Conservation (phyloP, 2,888 invertebrate genomes). For the Tanytarsus gracilentus region DNA sequence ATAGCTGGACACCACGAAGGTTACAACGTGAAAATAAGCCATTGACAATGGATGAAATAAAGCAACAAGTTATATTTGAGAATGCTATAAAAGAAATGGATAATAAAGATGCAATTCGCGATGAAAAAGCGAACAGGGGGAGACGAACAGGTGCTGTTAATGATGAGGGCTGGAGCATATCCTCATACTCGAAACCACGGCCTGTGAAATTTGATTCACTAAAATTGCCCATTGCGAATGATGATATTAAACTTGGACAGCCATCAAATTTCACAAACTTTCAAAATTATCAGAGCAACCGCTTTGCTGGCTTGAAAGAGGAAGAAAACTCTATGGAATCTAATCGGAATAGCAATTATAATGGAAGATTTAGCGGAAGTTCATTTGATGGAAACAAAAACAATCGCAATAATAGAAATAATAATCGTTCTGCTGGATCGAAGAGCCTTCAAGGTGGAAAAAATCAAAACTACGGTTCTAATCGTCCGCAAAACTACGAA, state of each 20-base stretch:
- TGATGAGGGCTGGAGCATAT: conserved; percentile 26
- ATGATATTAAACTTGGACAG: conserved; percentile 2
- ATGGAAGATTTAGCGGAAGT: conserved; percentile 22
- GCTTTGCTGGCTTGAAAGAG: conserved; percentile 21
- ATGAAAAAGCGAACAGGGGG: not conserved
- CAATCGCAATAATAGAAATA: not conserved
- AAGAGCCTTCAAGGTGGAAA: conserved; percentile 4
- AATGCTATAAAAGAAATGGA: conserved; percentile 4
- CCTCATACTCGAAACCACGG: not conserved
- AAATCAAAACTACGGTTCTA: conserved; percentile 19
- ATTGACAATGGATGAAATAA: conserved; percentile 90
- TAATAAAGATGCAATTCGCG: conserved; percentile 1
- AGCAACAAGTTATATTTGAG: conserved; percentile 44
- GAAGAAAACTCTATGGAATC: conserved; percentile 9
- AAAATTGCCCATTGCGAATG: conserved; percentile 2
- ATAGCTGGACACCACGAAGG: conserved; percentile 77
- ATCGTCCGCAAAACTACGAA: conserved; percentile 6
- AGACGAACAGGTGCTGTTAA: not conserved
- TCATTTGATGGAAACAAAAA: not conserved
- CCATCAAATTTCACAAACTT: conserved; percentile 8
- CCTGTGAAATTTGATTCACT: conserved; percentile 8
- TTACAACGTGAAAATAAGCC: conserved; percentile 67
- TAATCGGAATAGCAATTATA: conserved; percentile 16
- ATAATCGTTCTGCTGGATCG: conserved; percentile 12
- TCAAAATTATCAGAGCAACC: not conserved